Conservation (phyloP, 2,797 vertebrate genomes). For the Pseudochirops cupreus region DNA sequence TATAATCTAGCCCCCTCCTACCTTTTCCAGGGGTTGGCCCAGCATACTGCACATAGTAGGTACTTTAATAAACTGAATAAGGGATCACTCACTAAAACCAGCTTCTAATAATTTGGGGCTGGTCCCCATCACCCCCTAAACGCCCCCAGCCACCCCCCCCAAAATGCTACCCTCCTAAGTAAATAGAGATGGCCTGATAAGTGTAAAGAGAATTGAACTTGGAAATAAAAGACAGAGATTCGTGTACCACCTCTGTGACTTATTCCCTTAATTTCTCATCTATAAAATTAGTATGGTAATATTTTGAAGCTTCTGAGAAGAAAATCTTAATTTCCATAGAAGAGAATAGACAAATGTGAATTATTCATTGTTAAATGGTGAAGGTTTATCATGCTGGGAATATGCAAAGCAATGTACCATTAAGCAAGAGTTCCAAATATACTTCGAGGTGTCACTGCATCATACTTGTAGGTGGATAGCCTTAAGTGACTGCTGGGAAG, state of each 20-base stretch:
- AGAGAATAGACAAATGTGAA: background rate
- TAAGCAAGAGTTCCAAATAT: background rate
- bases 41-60: background rate
- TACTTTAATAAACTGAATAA: background rate
- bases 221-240: background rate
- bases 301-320: background rate
- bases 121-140: background rate
- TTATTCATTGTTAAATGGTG: background rate
- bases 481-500: slow-evolving; percentile 2
- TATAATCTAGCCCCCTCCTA: too few relatives aligned
- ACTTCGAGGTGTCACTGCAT: background rate
- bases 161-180: too few relatives aligned
- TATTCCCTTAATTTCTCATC: background rate
- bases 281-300: background rate
- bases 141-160: too few relatives aligned
- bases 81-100: background rate
- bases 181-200: background rate
- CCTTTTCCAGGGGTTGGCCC: background rate
- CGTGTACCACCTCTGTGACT: background rate
- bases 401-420: background rate
- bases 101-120: background rate
- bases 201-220: background rate
- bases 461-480: background rate
- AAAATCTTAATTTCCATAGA: slow-evolving; percentile 6
- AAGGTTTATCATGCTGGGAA: background rate